phyloP scores from a whole-genome alignment of 2,113 vertebrate genomes.

The Lichenostomus cassidix region DNA sequence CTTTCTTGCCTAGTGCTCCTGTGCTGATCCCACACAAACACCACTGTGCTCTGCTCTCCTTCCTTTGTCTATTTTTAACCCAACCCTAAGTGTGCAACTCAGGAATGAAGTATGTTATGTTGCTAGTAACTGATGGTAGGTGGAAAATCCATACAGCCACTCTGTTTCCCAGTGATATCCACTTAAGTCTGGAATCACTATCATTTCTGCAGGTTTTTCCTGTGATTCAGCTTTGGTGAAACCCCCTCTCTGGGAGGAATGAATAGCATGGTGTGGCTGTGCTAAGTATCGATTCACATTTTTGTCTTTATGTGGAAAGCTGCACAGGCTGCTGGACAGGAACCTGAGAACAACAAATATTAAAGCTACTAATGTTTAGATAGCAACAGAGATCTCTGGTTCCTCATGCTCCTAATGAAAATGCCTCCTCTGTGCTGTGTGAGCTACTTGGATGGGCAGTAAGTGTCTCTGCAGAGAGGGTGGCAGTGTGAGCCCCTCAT shows the following conservation, averaged over 20 bases:
- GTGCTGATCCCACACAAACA: background rate
- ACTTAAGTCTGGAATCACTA: background rate
- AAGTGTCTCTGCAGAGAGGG: background rate
- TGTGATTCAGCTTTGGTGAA: constrained; percentile 15
- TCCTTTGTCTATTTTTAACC: background rate
- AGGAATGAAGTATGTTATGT: background rate
- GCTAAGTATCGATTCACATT: background rate
- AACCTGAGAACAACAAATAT: background rate
- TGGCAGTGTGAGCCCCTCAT: background rate
- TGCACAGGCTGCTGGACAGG: background rate
- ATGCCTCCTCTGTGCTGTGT: background rate
- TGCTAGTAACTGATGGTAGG: background rate
- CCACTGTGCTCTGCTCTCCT: background rate
- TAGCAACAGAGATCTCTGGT: background rate
- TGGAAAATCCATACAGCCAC: background rate
- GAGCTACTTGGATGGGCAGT: background rate
- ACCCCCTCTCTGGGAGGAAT: background rate
- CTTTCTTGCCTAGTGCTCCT: background rate
- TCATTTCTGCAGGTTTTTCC: background rate
- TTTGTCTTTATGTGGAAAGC: background rate
- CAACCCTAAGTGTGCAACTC: background rate
- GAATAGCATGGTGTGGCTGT: background rate
- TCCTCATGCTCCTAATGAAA: background rate
- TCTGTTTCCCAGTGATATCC: background rate
- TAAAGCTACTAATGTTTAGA: background rate